phyloP scores from a whole-genome alignment of 2,113 vertebrate species.

The Hiodon tergisus region DNA sequence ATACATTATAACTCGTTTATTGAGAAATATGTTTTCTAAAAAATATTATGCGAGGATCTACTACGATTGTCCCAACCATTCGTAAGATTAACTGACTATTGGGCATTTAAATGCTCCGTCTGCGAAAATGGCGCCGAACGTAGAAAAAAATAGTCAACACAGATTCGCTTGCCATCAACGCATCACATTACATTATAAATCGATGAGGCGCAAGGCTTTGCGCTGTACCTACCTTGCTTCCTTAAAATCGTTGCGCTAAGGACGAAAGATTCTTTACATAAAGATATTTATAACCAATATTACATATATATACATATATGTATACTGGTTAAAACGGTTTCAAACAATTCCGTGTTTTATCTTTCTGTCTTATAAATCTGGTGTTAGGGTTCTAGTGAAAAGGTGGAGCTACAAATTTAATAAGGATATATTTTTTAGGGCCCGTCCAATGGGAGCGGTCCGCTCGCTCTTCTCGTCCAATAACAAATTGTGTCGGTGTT shows the following conservation, averaged over 20 bases:
- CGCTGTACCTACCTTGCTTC: conserved; percentile 37
- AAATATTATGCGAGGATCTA: neutral
- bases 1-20: neutral
- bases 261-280: conserved; percentile 21
- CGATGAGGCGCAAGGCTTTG: conserved; percentile 23
- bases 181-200: conserved; percentile 32
- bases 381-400: conserved; percentile 48
- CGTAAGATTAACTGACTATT: conserved; percentile 30
- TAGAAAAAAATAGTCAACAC: conserved; percentile 50
- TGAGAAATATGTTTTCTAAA: neutral
- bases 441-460: conserved; percentile 47
- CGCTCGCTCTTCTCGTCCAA: conserved; percentile 41
- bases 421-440: conserved; percentile 43
- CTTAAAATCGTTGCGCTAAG: conserved; percentile 29
- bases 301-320: conserved; percentile 12
- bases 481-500: conserved; percentile 37
- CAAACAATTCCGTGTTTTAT: conserved; percentile 34
- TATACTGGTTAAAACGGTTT: conserved; percentile 24
- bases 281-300: conserved; percentile 13
- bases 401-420: conserved; percentile 45
- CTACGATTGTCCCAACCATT: neutral
- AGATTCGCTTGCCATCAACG: conserved; percentile 38
- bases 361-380: conserved; percentile 36
- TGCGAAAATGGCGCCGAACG: conserved; percentile 67
- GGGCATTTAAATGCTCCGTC: conserved; percentile 35